Conservation (phyloP, 2,113 vertebrate species). For the Ceuthmochares aereus region DNA sequence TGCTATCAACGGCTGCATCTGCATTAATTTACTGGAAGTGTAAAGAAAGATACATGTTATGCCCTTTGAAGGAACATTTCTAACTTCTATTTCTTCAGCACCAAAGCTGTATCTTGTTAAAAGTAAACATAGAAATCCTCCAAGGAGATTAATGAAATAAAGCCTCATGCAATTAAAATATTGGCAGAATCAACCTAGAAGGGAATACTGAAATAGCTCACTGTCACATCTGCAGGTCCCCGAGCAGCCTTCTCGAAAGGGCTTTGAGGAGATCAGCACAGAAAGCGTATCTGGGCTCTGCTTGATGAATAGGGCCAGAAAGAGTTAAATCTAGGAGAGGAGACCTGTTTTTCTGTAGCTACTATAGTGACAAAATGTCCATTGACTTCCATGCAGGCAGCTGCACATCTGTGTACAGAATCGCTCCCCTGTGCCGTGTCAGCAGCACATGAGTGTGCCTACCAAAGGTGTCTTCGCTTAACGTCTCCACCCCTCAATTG, state of each 20-base stretch:
- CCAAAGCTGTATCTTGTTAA: background rate
- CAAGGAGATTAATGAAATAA: background rate
- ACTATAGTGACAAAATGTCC: background rate
- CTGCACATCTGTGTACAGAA: background rate
- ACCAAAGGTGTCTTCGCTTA: background rate
- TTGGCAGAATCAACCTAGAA: background rate
- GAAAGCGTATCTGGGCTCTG: background rate
- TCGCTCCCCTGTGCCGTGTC: fast-evolving
- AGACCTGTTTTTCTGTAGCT: background rate
- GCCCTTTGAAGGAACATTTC: background rate
- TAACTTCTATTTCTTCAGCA: background rate
- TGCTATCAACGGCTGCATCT: background rate
- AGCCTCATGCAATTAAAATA: background rate
- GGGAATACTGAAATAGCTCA: background rate
- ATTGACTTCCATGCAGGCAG: background rate
- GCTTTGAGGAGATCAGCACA: background rate
- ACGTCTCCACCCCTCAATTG: background rate
- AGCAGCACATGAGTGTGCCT: background rate
- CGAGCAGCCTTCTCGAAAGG: background rate
- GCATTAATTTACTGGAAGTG: background rate
- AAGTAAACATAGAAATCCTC: background rate
- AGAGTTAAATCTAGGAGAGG: background rate
- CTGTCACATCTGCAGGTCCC: background rate
- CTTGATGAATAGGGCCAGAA: background rate
- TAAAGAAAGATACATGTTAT: background rate